Evolutionary conservation across 2,888 invertebrate species (phyloP), one percentile per base, ranked within the genome.

Genomic region (Troides helena): DNA sequence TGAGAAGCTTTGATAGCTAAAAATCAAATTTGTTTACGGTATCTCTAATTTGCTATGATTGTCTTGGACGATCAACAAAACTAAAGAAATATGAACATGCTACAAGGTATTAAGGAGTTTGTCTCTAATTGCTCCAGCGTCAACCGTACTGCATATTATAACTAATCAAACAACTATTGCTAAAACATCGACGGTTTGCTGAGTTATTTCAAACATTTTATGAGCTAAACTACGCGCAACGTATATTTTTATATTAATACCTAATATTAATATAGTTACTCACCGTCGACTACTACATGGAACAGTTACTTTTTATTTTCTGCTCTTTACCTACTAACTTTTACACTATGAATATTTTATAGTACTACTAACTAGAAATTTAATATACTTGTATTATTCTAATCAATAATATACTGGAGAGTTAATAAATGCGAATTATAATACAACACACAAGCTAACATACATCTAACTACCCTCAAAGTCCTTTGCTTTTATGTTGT

Each of bases 181-280:
- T 90, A 88, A 80, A 76, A 86, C 83, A 84, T 87, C 83, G 91
- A 92, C 92, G 92, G 90, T 84, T 90, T 84, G 72, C 90, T 90
- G 90, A 90, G 85, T 81, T 78, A 74, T 73, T 72, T 59, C 12
- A 68, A 69, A 63, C 64, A 65, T 71, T 65, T 67, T 67, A 57
- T 68, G 67, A 25, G 46, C 67, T 74, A 72, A 76, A 74, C 73
- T 71, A 62, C 61, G 46, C 21, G 46, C 58, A 57, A 62, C 36
- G 50, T 39, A 65, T 30, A 4, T 30, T 62, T 57, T 57, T 57
- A 14, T 57, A 57, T 14, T 50, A 50, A 14, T 50, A 50, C 14
- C 50, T 18, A 50, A 50, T 50, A 17, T 50, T 50, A 50, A 18
- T 50, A 50, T 50, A 50, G 50, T 17, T 50, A 17, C 3, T 50